Evolutionary conservation across 37 sponge, comb jelly and placozoan species (phyloP).

Genomic region (Geodia barretti): DNA sequence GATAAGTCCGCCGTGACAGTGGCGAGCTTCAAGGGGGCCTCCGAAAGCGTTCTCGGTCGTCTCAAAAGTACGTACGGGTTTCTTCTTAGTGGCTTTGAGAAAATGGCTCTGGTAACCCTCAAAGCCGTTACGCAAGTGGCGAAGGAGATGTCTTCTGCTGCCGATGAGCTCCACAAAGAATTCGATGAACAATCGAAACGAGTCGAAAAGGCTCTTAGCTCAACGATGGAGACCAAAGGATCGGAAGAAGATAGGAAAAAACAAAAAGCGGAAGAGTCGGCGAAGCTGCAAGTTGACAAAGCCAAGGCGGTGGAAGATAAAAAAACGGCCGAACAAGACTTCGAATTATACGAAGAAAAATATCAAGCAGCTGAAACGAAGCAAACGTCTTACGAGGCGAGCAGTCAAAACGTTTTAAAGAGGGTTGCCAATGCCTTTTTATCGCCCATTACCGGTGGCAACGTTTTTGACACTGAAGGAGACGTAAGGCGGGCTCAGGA

Average conservation of each 20-base stretch:
- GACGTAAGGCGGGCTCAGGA: background rate
- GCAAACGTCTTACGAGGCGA: background rate
- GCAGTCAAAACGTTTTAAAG: background rate
- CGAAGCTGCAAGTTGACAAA: background rate
- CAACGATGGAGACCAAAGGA: slow-evolving; percentile 6
- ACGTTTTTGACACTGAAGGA: background rate
- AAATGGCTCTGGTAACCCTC: slow-evolving; percentile 37
- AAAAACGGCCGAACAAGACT: background rate
- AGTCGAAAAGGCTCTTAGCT: background rate
- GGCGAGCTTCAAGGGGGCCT: slow-evolving; percentile 29
- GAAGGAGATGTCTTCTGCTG: slow-evolving; percentile 26
- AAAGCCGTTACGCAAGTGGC: slow-evolving; percentile 19
- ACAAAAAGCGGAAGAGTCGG: background rate
- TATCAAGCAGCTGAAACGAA: background rate
- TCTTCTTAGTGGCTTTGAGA: slow-evolving; percentile 36
- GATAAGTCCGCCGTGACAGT: slow-evolving; percentile 49
- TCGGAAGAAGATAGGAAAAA: background rate
- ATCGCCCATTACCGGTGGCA: background rate
- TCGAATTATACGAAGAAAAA: background rate
- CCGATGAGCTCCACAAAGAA: slow-evolving; percentile 13
- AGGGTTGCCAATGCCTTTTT: background rate
- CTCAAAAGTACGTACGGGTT: slow-evolving; percentile 43
- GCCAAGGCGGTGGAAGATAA: background rate
- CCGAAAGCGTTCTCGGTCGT: slow-evolving; percentile 22
- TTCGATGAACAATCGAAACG: slow-evolving; percentile 14